Percentiles rank a stretch among this genome's conserved stretches.
Evolutionary conservation across 2,888 invertebrate species (phyloP).

Genomic region (Coleophora deauratella): DNA sequence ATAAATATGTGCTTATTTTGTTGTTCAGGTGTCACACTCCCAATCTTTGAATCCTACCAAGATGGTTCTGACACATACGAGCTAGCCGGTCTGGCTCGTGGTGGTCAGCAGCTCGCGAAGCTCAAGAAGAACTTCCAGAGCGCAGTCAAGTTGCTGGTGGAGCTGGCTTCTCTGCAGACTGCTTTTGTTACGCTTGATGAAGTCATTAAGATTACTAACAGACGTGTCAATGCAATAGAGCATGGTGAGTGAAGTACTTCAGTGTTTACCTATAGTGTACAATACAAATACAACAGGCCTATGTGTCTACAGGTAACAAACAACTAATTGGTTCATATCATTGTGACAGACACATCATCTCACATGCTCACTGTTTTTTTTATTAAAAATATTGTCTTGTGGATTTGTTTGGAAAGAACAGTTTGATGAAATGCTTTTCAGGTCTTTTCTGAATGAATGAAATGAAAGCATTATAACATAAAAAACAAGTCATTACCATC

Average conservation of each 20-base stretch:
- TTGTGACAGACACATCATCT: too few relatives aligned
- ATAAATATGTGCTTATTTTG: neutral
- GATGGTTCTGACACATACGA: constrained; percentile 98
- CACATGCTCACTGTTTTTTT: too few relatives aligned
- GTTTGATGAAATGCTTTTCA: too few relatives aligned
- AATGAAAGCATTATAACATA: too few relatives aligned
- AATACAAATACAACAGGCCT: too few relatives aligned
- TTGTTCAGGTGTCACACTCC: constrained; percentile 90
- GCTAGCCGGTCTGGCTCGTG: constrained; percentile 95
- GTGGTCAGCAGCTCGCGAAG: constrained; percentile 97
- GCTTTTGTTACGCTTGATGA: constrained; percentile 99
- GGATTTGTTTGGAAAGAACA: too few relatives aligned
- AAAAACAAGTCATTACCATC: too few relatives aligned
- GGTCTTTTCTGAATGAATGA: too few relatives aligned
- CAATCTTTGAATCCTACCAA: constrained; percentile 93
- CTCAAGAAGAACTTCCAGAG: constrained; percentile 98
- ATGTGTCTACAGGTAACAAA: too few relatives aligned
- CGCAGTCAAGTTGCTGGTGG: constrained; percentile 95
- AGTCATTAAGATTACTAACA: constrained; percentile 98
- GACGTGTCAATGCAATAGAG: constrained; percentile 99
- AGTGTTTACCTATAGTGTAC: too few relatives aligned
- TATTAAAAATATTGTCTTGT: too few relatives aligned
- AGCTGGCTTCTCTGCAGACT: constrained; percentile 97
- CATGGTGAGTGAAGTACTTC: constrained; percentile 78
- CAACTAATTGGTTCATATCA: too few relatives aligned